Evolutionary conservation across 2,888 invertebrate species (phyloP), one percentile per base, ranked within the genome.

Genomic region (Drosophila greeni): DNA sequence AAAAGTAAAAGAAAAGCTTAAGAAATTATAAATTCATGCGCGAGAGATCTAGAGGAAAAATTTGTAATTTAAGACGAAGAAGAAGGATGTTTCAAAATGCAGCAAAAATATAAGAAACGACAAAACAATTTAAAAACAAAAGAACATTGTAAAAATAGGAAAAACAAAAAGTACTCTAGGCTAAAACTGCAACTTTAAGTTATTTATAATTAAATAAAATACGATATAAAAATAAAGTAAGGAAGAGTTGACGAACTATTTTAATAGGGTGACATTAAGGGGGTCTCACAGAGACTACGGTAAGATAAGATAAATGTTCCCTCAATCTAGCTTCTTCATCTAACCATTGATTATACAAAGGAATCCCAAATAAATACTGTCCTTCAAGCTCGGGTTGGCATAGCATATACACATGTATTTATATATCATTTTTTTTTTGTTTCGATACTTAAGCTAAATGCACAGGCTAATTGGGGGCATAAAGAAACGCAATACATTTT

Each of bases 191-290:
- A 86, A 85, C 76, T 83, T 71, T 86, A 87, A 87, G 88, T 88
- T 88, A 88, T 88, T 88, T 87, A 88, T 88, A 88, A 88, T 86
- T 87, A 86, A 87, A 88, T 85, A 84, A 86, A 86, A 80, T 79
- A 76, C 45, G 24, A 86, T 80, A 82, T 59, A 77, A 76, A 79
- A 79, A 79, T 72, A 82, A 80, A 84, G 74, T 70, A 69, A 68
- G n/a, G n/a, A 36, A 11, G 23, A 34, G 40, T 70, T 70, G 36
- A 34, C 6, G 16, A 16, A 3, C 20, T 16, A 9, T 55, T 39
- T 43, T 3, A 26, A 20, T 40, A 23, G 42, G 23, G 16, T 1
- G 23, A 20, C 1, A 9, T 1, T 14, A 5, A 5, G 9, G 11
- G 8, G n/a, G 20, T 12, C 23, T 20, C 11, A 11, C 11, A 16